Evolutionary conservation across 2,888 invertebrate species (phyloP), one percentile per base, ranked within the genome.

Genomic region (Euzetes globulus): DNA sequence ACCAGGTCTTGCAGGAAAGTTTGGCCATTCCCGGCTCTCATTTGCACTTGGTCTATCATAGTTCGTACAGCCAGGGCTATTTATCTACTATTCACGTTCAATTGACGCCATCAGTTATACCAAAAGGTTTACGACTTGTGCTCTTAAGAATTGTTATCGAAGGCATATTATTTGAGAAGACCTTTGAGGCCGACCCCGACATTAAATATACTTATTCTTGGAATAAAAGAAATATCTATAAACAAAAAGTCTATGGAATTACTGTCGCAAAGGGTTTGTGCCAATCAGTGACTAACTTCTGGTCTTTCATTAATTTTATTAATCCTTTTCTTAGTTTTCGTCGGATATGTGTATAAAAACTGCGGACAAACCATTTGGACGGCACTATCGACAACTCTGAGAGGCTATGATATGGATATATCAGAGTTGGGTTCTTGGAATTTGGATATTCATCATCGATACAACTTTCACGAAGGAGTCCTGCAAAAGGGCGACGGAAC

Each of bases 381-480:
- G 81, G 92, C 92, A 29, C 93, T 95, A 82, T 94, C 94, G 0
- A 94, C 95, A 0, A 94, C 94, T 79, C 84, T 99, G 65, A 55
- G 73, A 13, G 97, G 97, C 33, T 95, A 93, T 83, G 96, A 96
- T 83, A 93, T 97, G 71, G 94, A 94, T 81, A 95, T 96, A 78
- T 95, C 97, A 0, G 95, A 96, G 82, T 91, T 97, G 72, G 97
- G 97, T 0, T 95, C 94, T 68, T 99, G 97, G 97, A 95, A 97
- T 72, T 85, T 99, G 74, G 93, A 98, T 82, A 93, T 97, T 77
- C 97, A 98, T 84, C 98, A 99, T 84, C 94, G 96, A 83, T 97
- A 97, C 84, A 98, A 99, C 83, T 95, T 95, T 87, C 93, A 96
- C 81, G 96, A 98, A 85, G 97, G 94, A 29, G 95, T 98, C 77